Percentiles rank a stretch among this genome's conserved stretches.
phyloP scores from a whole-genome alignment of 2,113 vertebrate genomes.

The Mesocricetus auratus region DNA sequence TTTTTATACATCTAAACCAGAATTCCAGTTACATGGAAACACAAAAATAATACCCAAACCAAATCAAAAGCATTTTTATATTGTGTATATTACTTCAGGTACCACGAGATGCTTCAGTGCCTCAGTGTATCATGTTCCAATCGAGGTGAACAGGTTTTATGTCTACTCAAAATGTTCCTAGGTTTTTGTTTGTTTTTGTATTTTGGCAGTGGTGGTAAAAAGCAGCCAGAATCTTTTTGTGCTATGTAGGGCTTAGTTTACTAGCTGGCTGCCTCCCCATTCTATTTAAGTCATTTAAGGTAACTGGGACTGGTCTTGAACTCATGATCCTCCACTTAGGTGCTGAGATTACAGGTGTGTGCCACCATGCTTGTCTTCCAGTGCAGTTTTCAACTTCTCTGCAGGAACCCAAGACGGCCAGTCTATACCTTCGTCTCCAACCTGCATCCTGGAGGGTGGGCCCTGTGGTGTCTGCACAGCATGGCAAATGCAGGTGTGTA shows the following conservation, averaged over 20 bases:
- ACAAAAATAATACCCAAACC: not conserved
- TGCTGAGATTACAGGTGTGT: not conserved
- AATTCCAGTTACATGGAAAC: not conserved
- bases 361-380: not conserved
- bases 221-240: not conserved
- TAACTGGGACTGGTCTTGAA: not conserved
- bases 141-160: not conserved
- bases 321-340: not conserved
- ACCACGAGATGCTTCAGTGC: not conserved
- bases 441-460: too few species aligned
- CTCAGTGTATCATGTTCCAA: not conserved
- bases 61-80: not conserved
- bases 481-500: not conserved
- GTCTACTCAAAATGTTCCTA: not conserved
- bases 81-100: not conserved
- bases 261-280: too few species aligned
- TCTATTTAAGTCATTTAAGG: not conserved
- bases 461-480: not conserved
- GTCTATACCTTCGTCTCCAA: not conserved
- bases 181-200: not conserved
- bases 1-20: not conserved
- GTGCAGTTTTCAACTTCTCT: not conserved
- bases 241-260: not conserved
- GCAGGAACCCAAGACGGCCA: fast-evolving
- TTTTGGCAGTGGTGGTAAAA: not conserved